Evolutionary conservation across 2,888 invertebrate species (phyloP), one percentile per base, ranked within the genome.

Genomic region (Pediacus dermestoides): DNA sequence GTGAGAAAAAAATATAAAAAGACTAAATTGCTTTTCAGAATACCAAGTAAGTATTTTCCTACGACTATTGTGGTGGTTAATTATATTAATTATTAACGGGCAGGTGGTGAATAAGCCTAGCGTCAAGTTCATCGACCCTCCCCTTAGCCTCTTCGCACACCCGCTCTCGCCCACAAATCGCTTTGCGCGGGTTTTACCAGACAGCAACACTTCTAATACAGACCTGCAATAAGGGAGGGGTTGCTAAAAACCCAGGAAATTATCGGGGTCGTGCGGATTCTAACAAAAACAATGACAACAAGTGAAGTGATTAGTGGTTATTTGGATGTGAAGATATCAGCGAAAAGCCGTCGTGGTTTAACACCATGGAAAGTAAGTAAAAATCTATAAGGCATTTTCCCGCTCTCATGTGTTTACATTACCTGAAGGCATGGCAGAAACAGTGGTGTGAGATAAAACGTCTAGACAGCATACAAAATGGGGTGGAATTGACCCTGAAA

Each of bases 361-460:
- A 77, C 78, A 58, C 77, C 78, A 30, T 80, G 80, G 73, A 80
- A 78, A 74, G 80, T 80, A 66, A 65, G 69, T 65, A 40, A 39
- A 31, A 13, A 26, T 7, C 10, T 4, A 9, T 9, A 26, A 9
- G 7, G 23, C 30, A 43, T 41, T 49, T 44, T 30, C 41, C 50
- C 40, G 38, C 46, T 60, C 58, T 59, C 46, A 59, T 14, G 26
- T 15, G 27, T 15, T 12, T n/a, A 9, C 22, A 12, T 21, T 37
- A 16, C 31, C 38, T 48, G 23, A 61, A 80, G 80, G 76, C 78
- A 43, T 80, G 80, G 80, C 78, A 76, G 59, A 75, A 74, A 63
- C 80, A 79, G 61, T 80, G 80, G 80, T 80, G 80, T 60, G 77
- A 78, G 58, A 68, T 80, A 53, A 68, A 75, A 55, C 74, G 77